phyloP scores from a whole-genome alignment of 2,113 vertebrate species.

The Chloebia gouldiae region DNA sequence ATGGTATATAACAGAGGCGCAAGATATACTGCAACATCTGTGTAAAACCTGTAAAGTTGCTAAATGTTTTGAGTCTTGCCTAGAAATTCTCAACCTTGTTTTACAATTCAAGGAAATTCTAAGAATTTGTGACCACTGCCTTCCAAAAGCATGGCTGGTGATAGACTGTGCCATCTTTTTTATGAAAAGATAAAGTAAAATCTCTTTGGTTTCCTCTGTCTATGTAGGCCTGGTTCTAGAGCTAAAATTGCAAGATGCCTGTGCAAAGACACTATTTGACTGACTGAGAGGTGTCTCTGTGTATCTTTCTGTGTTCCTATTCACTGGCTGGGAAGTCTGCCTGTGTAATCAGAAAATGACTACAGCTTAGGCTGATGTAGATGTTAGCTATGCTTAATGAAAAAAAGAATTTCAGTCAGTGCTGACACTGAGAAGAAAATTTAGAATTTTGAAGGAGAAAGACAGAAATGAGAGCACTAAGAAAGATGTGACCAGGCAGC shows the following conservation, averaged over 20 bases:
- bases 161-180: neutral
- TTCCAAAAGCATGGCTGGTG: neutral
- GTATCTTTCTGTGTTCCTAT: neutral
- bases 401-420: neutral
- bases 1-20: neutral
- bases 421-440: neutral
- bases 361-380: neutral
- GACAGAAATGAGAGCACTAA: neutral
- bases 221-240: neutral
- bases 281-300: neutral
- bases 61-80: neutral
- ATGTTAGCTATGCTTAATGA: neutral
- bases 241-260: neutral
- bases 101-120: neutral
- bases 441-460: neutral
- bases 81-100: neutral
- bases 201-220: neutral
- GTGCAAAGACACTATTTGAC: neutral
- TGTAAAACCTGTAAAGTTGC: neutral
- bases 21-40: neutral
- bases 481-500: conserved; percentile 14
- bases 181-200: neutral
- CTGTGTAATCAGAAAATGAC: neutral
- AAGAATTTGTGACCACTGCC: neutral
- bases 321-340: neutral